Conservation (phyloP, 2,888 invertebrate species). For the Drosophila flavopinicola region DNA sequence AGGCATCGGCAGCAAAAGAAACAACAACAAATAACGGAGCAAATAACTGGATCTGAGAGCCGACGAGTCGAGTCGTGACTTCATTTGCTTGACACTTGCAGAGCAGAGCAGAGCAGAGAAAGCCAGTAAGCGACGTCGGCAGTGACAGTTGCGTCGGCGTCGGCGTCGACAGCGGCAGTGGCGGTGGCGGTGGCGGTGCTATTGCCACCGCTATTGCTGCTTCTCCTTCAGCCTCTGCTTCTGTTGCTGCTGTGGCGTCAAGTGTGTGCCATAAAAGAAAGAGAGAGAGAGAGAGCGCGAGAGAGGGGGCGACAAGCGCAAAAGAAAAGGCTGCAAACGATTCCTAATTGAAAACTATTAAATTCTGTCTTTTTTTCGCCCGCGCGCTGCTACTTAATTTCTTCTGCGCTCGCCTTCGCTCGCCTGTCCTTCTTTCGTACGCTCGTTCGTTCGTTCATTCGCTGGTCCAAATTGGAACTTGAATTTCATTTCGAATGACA, state of each 20-base stretch:
- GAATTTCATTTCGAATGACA: conserved; percentile 84
- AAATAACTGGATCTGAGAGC: conserved; percentile 52
- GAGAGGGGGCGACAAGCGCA: conserved; percentile 16
- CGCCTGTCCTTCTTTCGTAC: conserved; percentile 53
- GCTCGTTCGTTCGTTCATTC: conserved; percentile 49
- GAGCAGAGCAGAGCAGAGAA: too few relatives aligned
- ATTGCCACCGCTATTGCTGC: conserved; percentile 1
- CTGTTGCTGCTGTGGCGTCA: conserved; percentile 38
- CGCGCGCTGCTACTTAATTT: conserved; percentile 63
- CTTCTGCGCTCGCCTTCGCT: conserved; percentile 31
- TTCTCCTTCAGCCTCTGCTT: not conserved
- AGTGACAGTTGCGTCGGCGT: too few relatives aligned
- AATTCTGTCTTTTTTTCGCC: conserved; percentile 66
- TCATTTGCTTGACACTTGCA: conserved; percentile 83
- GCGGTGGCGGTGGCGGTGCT: conserved; percentile 20
- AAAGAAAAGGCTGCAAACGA: conserved; percentile 82
- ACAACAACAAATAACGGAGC: conserved; percentile 26
- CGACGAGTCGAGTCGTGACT: conserved; percentile 81
- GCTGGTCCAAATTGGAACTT: conserved; percentile 80
- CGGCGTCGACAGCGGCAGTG: too few relatives aligned
- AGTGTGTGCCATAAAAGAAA: conserved; percentile 58
- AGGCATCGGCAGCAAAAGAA: conserved; percentile 25
- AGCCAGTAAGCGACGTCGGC: too few relatives aligned
- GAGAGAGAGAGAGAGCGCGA: not conserved
- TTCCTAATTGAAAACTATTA: conserved; percentile 84